Percentiles rank a stretch among this genome's conserved stretches.
Evolutionary conservation across 1,140 invertebrate species (phyloP).

Genomic region (Bradysia coprophila): DNA sequence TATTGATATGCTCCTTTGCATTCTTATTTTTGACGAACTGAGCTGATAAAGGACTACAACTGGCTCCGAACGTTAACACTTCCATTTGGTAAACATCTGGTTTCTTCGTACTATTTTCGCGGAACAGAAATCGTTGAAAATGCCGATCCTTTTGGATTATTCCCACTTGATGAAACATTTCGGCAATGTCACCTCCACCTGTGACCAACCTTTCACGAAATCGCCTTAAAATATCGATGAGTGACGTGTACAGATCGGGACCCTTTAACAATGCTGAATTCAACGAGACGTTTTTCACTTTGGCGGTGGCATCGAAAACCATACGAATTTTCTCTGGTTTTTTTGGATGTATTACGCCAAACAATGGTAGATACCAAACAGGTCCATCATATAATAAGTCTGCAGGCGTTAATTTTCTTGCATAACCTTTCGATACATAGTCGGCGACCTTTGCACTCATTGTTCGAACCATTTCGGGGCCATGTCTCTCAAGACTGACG

Average conservation of each 20-base stretch:
- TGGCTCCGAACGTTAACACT: constrained; percentile 15
- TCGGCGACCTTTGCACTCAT: constrained; percentile 1
- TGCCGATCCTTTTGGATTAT: constrained; percentile 12
- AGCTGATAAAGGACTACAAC: constrained; percentile 12
- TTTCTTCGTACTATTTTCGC: constrained; percentile 3
- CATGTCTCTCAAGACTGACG: constrained; percentile 3
- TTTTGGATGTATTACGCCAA: constrained; percentile 10
- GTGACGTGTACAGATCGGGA: constrained; percentile 11
- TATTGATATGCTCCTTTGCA: constrained; percentile 5
- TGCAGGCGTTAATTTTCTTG: constrained; percentile 5
- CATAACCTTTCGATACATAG: constrained; percentile 7
- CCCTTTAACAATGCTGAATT: constrained; percentile 12
- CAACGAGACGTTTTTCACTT: constrained; percentile 6
- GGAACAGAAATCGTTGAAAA: constrained; percentile 15
- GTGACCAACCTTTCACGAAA: constrained; percentile 13
- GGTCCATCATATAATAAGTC: constrained; percentile 6
- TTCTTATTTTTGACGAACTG: constrained; percentile 12
- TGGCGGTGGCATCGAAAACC: constrained; percentile 12
- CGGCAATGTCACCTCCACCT: constrained; percentile 13
- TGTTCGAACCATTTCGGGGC: constrained; percentile 4
- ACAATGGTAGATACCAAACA: constrained; percentile 17
- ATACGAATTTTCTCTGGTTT: constrained; percentile 12
- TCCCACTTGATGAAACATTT: constrained; percentile 20
- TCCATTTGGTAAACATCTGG: constrained; percentile 12
- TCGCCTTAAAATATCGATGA: constrained; percentile 13